Evolutionary conservation across 2,113 vertebrate species (phyloP).

Genomic region (Oplegnathus fasciatus): DNA sequence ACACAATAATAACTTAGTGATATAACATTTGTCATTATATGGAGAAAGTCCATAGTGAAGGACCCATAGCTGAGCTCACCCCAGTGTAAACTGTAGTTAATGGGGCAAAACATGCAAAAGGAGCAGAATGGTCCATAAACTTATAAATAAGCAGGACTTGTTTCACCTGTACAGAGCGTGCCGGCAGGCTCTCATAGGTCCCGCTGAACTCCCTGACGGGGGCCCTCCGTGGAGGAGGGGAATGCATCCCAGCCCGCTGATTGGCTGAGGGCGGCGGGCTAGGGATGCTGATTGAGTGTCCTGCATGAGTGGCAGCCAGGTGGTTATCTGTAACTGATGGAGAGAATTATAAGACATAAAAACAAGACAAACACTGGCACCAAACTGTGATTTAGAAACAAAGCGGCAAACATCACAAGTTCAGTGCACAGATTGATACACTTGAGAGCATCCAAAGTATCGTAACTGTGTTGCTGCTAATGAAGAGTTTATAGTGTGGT

Average conservation of each 20-base stretch:
- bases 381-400: background rate
- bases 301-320: slow-evolving; percentile 73
- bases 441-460: background rate
- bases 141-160: background rate
- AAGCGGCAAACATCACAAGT: background rate
- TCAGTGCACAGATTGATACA: background rate
- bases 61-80: too few relatives aligned
- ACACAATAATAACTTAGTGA: too few relatives aligned
- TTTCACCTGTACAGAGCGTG: slow-evolving; percentile 89
- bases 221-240: slow-evolving; percentile 90
- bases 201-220: slow-evolving; percentile 87
- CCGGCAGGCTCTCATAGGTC: slow-evolving; percentile 92
- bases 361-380: background rate
- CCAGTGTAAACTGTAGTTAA: too few relatives aligned
- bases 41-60: too few relatives aligned
- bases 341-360: background rate
- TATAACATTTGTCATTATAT: too few relatives aligned
- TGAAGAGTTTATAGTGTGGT: slow-evolving; percentile 6
- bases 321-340: slow-evolving; percentile 72
- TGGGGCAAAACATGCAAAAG: too few relatives aligned
- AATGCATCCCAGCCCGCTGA: slow-evolving; percentile 92
- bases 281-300: slow-evolving; percentile 84
- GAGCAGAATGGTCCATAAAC: too few relatives aligned
- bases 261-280: slow-evolving; percentile 70
- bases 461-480: background rate